phyloP scores from a whole-genome alignment of 2,797 vertebrate species.

The Molossus alvarezi region DNA sequence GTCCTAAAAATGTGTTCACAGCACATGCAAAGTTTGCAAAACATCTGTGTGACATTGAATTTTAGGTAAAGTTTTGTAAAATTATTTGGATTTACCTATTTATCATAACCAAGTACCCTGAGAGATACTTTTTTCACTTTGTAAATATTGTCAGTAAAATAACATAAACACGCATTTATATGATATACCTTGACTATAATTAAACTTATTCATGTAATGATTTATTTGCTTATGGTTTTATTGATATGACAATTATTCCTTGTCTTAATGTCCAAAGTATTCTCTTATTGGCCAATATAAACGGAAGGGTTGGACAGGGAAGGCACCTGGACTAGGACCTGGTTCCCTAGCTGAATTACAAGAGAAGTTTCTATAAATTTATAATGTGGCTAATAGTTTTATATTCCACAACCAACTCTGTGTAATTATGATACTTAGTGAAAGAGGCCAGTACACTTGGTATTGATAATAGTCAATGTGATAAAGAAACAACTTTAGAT shows the following conservation, averaged over 20 bases:
- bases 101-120: background rate
- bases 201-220: background rate
- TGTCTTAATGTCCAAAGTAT: background rate
- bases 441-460: background rate
- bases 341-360: background rate
- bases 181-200: background rate
- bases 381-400: background rate
- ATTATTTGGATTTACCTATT: background rate
- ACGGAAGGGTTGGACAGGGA: background rate
- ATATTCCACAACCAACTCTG: background rate
- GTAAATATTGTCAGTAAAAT: constrained; percentile 16
- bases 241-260: background rate
- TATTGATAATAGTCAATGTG: background rate
- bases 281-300: background rate
- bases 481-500: background rate
- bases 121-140: background rate
- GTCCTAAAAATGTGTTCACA: background rate
- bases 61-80: background rate
- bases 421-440: background rate
- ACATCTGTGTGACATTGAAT: background rate
- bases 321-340: background rate
- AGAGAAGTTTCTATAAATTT: background rate
- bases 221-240: constrained; percentile 1
- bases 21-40: background rate
- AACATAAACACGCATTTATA: background rate